phyloP scores from a whole-genome alignment of 2,888 invertebrate species.

The Mythimna albipuncta region DNA sequence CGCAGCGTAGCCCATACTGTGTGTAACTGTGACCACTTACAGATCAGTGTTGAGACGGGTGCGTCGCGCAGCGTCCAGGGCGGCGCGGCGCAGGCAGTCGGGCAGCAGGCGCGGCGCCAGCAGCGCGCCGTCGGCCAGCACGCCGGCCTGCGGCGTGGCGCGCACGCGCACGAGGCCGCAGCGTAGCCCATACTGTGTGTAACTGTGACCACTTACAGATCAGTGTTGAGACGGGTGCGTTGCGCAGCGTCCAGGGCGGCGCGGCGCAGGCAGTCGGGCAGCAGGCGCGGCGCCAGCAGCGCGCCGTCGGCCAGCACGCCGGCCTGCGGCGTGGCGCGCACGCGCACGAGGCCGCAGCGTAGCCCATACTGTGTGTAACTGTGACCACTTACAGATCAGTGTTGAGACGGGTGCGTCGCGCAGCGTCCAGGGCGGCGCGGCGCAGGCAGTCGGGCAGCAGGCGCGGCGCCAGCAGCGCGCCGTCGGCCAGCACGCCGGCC shows the following conservation, averaged over 20 bases:
- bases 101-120: constrained; percentile 87
- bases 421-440: constrained; percentile 93
- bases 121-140: constrained; percentile 85
- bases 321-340: constrained; percentile 89
- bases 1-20: constrained; percentile 83
- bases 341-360: too few species aligned
- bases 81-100: constrained; percentile 93
- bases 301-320: constrained; percentile 70
- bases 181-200: constrained; percentile 75
- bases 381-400: constrained; percentile 66
- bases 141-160: constrained; percentile 90
- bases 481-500: constrained; percentile 78
- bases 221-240: constrained; percentile 67
- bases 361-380: constrained; percentile 54
- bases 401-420: constrained; percentile 66
- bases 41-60: constrained; percentile 69
- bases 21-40: constrained; percentile 48
- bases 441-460: constrained; percentile 83
- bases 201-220: constrained; percentile 63
- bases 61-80: constrained; percentile 85
- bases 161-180: constrained; percentile 84
- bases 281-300: constrained; percentile 90
- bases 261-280: constrained; percentile 90
- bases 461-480: constrained; percentile 90
- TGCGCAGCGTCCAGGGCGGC: constrained; percentile 92